Base-by-base conservation (phyloP, 92 coral and sea anemone species). In the Micromussa lordhowensis region DNA sequence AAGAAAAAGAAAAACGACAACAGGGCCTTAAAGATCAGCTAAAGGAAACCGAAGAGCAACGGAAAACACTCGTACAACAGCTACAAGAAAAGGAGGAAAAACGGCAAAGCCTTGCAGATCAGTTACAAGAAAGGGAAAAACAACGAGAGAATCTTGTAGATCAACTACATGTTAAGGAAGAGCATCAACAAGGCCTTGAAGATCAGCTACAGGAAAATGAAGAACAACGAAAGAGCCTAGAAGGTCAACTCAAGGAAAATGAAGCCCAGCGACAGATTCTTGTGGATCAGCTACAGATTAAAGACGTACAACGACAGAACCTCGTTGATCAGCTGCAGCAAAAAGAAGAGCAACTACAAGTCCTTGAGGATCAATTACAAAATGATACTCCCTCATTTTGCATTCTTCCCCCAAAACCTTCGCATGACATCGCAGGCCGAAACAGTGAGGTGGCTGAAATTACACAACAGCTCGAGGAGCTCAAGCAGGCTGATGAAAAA, bases 341-440 rank as follows among this genome's bases (percentile, higher is more conserved):
- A 64, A 22, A 10, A 24, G 70, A 64, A 64, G 29, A 19, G 3
- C 70, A 64, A 64, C 71, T 4, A 64, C 32, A 51, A 32, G 82
- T 58, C 24, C 61, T 77, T 24, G 81, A 61, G 9, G 82, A 89
- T 16, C 83, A 80, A 21, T 70, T 80, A 7, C 68, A 53, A 48
- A 80, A 57, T 5, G 71, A 57, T 12, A 24, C 32, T 26, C 22
- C 44, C 12, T 44, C 83, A 17, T 80, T 80, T 55, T 80, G 48
- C 49, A 66, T 80, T 21, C 83, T 80, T 38, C 83, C 83, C 29
- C 83, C 69, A 6, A 55, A 51, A 70, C 75, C 75, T 31, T 70
- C 48, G 14, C 75, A 70, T n/a, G 44, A 70, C 22, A 12, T 70
- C 35, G 64, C 70, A 34, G 12, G 44, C 18, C 75, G 75, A 22